phyloP scores from a whole-genome alignment of 2,797 vertebrate genomes.

The Siniperca obscura region DNA sequence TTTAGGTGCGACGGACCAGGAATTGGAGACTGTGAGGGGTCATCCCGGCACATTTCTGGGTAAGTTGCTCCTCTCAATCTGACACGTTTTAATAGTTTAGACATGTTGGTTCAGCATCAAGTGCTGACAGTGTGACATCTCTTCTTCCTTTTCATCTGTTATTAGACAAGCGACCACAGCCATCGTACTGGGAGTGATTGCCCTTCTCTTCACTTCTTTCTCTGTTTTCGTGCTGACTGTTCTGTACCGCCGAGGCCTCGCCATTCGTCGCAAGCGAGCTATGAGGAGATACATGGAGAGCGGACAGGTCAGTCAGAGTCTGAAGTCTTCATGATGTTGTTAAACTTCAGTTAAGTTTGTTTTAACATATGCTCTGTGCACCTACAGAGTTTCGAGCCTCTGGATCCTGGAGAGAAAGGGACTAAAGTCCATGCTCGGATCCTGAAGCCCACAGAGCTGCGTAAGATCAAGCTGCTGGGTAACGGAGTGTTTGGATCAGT shows the following conservation, averaged over 20 bases:
- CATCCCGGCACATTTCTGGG: slow-evolving; percentile 49
- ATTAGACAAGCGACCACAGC: slow-evolving; percentile 82
- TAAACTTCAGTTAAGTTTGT: background rate
- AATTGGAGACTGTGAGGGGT: slow-evolving; percentile 59
- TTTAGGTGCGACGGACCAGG: slow-evolving; percentile 76
- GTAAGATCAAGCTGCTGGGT: slow-evolving; percentile 91
- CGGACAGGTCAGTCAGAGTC: slow-evolving; percentile 86
- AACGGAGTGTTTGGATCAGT: slow-evolving; percentile 93
- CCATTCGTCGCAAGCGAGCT: slow-evolving; percentile 93
- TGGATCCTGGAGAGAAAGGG: slow-evolving; percentile 92
- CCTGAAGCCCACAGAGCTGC: slow-evolving; percentile 91
- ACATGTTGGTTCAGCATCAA: slow-evolving; percentile 1
- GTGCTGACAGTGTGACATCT: background rate
- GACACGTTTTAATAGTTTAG: background rate
- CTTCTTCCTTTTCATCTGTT: slow-evolving; percentile 10
- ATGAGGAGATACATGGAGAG: slow-evolving; percentile 95
- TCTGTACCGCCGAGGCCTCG: slow-evolving; percentile 90
- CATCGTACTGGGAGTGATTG: slow-evolving; percentile 87
- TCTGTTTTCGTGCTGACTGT: slow-evolving; percentile 85
- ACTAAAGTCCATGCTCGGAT: slow-evolving; percentile 90
- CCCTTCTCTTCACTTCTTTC: slow-evolving; percentile 81
- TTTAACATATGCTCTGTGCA: slow-evolving; percentile 17
- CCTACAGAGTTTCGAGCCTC: slow-evolving; percentile 90
- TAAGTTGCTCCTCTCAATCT: slow-evolving; percentile 34
- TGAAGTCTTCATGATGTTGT: background rate